Evolutionary conservation across 1,140 invertebrate species (phyloP).

Genomic region (silkworm (Bombyx mori)): DNA sequence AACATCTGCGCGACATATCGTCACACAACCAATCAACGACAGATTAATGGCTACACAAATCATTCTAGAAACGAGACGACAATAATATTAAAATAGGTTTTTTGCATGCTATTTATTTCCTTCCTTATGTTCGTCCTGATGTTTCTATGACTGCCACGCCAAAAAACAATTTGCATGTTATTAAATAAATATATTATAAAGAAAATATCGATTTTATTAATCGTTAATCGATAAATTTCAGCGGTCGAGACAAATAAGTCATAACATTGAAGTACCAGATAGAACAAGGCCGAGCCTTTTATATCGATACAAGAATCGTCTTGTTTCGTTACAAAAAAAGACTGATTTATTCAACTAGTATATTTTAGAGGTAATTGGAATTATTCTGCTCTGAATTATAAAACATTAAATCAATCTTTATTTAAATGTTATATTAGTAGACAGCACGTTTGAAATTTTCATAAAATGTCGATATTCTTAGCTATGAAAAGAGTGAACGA

Average conservation of each 20-base stretch:
- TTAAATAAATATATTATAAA: conserved; percentile 61
- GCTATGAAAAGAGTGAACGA: no score
- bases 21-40: conserved; percentile 12
- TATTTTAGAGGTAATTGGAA: not conserved
- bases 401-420: not conserved
- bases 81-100: conserved; percentile 22
- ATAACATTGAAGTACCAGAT: conserved; percentile 54
- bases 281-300: conserved; percentile 47
- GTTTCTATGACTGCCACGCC: conserved; percentile 26
- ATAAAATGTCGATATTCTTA: no score
- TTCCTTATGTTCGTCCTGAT: conserved; percentile 45
- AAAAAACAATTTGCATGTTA: conserved; percentile 61
- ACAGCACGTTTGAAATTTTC: not conserved
- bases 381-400: not conserved
- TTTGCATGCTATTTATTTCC: conserved; percentile 33
- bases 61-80: conserved; percentile 42
- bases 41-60: conserved; percentile 17
- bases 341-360: conserved; percentile 1
- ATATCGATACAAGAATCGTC: conserved; percentile 41
- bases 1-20: not conserved
- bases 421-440: not conserved
- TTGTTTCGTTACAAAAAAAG: conserved; percentile 32
- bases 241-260: conserved; percentile 62
- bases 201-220: conserved; percentile 51
- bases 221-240: conserved; percentile 53